Evolutionary conservation across 2,797 vertebrate genomes (phyloP).

Genomic region (Lepidocolaptes lacrymiger): DNA sequence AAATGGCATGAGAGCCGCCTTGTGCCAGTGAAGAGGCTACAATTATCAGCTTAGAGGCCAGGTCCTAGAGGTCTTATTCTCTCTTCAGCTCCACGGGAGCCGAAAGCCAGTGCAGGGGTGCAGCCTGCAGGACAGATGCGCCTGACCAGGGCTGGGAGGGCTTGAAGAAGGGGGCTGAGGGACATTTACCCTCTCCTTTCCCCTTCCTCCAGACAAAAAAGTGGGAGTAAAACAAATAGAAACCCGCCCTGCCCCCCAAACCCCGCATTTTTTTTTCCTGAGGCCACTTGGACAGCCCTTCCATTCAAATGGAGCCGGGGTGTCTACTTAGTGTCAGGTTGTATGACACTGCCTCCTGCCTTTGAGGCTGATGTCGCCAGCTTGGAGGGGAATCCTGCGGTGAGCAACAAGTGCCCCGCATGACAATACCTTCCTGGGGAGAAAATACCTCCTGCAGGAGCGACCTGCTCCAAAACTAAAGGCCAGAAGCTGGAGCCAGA

Average conservation of each 20-base stretch:
- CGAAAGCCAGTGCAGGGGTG: not conserved
- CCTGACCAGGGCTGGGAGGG: not conserved
- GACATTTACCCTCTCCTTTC: not conserved
- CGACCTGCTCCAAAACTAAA: not conserved
- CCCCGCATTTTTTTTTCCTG: not conserved
- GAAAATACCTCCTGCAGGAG: not conserved
- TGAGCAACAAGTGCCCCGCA: slow-evolving; percentile 20
- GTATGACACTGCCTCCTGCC: not conserved
- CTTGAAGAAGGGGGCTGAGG: not conserved
- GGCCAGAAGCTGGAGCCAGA: slow-evolving; percentile 15
- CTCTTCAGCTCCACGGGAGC: not conserved
- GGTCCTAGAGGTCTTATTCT: not conserved
- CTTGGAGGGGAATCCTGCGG: not conserved
- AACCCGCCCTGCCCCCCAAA: not conserved
- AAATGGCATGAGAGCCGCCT: slow-evolving; percentile 87
- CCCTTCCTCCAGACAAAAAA: not conserved
- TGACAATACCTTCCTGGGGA: slow-evolving; percentile 3
- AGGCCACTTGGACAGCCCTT: not conserved
- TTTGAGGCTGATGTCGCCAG: not conserved
- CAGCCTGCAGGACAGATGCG: not conserved
- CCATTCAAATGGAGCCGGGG: slow-evolving; percentile 53
- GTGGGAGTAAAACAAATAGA: slow-evolving; percentile 22
- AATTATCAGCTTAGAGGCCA: slow-evolving; percentile 91
- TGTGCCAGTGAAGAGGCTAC: slow-evolving; percentile 88
- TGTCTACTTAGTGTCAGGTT: slow-evolving; percentile 64